These are phyloP conservation scores for Pararge aegeria DNA, from an alignment of 1,140 invertebrate genomes.

Conservation along the genomic window DNA sequence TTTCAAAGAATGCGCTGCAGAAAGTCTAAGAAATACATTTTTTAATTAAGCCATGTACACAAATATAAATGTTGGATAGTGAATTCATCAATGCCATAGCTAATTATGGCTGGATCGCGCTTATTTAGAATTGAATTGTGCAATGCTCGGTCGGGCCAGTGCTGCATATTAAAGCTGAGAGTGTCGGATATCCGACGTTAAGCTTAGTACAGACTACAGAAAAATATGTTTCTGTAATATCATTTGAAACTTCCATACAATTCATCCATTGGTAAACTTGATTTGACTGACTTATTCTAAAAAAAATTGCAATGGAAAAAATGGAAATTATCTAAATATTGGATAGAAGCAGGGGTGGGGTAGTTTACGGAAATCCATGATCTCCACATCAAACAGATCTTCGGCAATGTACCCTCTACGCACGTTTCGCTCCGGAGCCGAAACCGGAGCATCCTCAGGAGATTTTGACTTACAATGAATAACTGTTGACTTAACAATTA, in stretches of 20 bases:
- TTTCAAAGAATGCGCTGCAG: slow-evolving; percentile 34
- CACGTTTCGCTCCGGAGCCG: no score
- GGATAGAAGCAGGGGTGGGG: no score
- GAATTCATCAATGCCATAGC: slow-evolving; percentile 66
- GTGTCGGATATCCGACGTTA: slow-evolving; percentile 71
- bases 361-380: no score
- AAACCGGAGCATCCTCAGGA: no score
- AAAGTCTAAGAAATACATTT: slow-evolving; percentile 30
- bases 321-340: no score
- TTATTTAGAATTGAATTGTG: slow-evolving; percentile 73
- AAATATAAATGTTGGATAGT: slow-evolving; percentile 51
- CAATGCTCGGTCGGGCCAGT: slow-evolving; percentile 46
- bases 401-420: no score
- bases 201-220: slow-evolving; percentile 52
- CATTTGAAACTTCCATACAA: not conserved
- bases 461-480: no score
- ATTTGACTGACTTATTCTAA: no score
- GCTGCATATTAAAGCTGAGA: slow-evolving; percentile 60
- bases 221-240: not conserved
- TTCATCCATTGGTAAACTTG: no score
- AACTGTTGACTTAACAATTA: no score
- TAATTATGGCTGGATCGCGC: slow-evolving; percentile 64
- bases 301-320: no score
- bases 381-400: no score
- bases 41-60: slow-evolving; percentile 35